These are phyloP conservation scores for Pogona vitticeps DNA, from an alignment of 2,113 vertebrate genomes.

Conservation along the genomic window DNA sequence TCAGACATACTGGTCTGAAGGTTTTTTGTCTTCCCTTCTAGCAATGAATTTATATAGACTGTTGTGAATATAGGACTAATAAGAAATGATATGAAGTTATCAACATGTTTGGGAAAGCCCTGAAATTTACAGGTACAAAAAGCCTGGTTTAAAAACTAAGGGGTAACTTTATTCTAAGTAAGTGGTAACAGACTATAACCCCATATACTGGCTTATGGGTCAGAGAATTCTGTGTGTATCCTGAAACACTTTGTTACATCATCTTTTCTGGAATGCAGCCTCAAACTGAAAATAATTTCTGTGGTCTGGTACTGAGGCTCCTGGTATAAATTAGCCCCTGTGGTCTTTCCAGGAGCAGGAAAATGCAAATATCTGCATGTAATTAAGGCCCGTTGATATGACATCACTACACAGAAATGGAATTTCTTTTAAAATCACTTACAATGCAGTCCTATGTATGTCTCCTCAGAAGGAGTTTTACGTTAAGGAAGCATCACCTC, in stretches of 20 bases:
- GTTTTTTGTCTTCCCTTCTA: too few species aligned
- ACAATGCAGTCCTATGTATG: background rate
- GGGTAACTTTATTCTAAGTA: background rate
- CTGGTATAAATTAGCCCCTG: background rate
- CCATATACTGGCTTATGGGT: background rate
- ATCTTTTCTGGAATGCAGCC: background rate
- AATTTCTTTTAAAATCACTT: background rate
- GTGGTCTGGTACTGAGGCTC: background rate
- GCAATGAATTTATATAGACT: too few species aligned
- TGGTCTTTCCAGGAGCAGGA: background rate
- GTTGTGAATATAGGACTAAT: too few species aligned
- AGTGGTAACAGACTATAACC: too few species aligned
- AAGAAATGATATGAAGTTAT: too few species aligned
- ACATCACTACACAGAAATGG: background rate
- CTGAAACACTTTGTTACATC: too few species aligned
- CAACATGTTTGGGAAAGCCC: too few species aligned
- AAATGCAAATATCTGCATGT: background rate
- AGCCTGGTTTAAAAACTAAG: too few species aligned
- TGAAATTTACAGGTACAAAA: too few species aligned
- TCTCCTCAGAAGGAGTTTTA: background rate
- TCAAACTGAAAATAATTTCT: background rate
- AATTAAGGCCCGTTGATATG: background rate
- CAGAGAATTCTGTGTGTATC: background rate
- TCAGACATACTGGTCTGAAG: too few species aligned
- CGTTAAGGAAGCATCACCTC: too few species aligned